phyloP scores from a whole-genome alignment of 2,888 invertebrate genomes.

The Amphiduros pacificus region DNA sequence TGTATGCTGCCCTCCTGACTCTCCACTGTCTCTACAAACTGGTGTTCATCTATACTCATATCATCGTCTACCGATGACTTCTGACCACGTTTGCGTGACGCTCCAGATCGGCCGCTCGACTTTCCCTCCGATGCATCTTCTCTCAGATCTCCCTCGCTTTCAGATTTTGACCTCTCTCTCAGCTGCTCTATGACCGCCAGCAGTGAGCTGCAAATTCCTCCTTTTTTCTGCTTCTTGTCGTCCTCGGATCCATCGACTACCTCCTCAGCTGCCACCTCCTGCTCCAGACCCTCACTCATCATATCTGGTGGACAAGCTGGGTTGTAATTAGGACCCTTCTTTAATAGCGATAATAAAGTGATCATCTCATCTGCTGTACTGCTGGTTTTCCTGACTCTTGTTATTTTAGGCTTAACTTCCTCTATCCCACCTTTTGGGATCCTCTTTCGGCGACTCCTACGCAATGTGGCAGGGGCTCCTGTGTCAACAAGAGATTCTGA shows the following conservation, averaged over 20 bases:
- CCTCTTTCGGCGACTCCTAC: no score
- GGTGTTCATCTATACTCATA: conserved; percentile 35
- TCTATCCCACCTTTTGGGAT: no score
- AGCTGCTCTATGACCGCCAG: conserved; percentile 57
- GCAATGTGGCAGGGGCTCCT: no score
- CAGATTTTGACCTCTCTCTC: conserved; percentile 42
- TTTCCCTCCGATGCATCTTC: not conserved
- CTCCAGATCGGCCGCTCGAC: not conserved
- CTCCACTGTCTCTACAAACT: conserved; percentile 46
- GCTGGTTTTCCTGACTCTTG: not conserved
- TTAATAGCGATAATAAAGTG: conserved; percentile 33
- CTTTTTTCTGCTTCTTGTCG: conserved; percentile 10
- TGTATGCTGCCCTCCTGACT: conserved; percentile 28
- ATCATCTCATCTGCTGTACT: not conserved
- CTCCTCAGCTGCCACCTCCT: conserved; percentile 4
- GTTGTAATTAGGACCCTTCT: conserved; percentile 40
- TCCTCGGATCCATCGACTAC: not conserved
- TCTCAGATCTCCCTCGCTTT: conserved; percentile 37
- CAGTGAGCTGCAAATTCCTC: conserved; percentile 55
- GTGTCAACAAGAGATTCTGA: no score
- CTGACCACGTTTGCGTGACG: not conserved
- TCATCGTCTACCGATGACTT: conserved; percentile 3
- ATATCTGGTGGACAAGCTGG: conserved; percentile 35
- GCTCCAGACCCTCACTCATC: not conserved
- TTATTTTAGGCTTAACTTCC: not conserved